Percentiles rank a stretch among this genome's conserved stretches.
phyloP scores from a whole-genome alignment of 2,797 vertebrate species.

The Siniperca undulata region DNA sequence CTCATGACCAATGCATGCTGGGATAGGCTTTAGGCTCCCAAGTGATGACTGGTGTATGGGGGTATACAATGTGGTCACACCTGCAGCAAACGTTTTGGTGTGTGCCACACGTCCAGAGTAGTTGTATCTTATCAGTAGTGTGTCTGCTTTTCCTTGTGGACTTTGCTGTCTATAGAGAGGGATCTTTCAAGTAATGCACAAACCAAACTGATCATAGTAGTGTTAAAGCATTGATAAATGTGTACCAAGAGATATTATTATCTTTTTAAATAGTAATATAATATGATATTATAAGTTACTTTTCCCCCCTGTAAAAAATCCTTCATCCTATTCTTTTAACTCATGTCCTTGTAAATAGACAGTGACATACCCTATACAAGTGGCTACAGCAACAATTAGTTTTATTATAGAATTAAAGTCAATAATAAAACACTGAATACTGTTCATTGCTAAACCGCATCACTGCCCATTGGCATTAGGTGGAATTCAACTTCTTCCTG shows the following conservation, averaged over 20 bases:
- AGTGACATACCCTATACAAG: not conserved
- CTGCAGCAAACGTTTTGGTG: not conserved
- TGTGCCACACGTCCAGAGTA: not conserved
- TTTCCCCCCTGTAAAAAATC: not conserved
- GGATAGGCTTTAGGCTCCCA: not conserved
- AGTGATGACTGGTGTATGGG: not conserved
- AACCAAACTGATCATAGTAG: not conserved
- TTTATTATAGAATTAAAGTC: constrained; percentile 14
- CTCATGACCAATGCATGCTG: not conserved
- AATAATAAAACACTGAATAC: not conserved
- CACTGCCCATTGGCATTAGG: constrained; percentile 2
- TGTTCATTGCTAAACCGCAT: not conserved
- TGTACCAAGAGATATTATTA: not conserved
- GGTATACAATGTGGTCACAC: not conserved
- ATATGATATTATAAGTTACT: not conserved
- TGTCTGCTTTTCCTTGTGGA: not conserved
- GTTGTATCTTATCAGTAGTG: not conserved
- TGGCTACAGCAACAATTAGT: constrained; percentile 8
- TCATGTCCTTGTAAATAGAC: not conserved
- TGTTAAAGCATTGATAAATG: constrained; percentile 3
- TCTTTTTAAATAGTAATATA: not conserved
- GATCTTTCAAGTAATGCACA: not conserved
- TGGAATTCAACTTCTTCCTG: constrained; percentile 4
- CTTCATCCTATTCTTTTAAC: not conserved
- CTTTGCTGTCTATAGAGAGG: not conserved